Base-by-base conservation (phyloP, 2,888 invertebrate genomes). In the Polymixis lichenea region DNA sequence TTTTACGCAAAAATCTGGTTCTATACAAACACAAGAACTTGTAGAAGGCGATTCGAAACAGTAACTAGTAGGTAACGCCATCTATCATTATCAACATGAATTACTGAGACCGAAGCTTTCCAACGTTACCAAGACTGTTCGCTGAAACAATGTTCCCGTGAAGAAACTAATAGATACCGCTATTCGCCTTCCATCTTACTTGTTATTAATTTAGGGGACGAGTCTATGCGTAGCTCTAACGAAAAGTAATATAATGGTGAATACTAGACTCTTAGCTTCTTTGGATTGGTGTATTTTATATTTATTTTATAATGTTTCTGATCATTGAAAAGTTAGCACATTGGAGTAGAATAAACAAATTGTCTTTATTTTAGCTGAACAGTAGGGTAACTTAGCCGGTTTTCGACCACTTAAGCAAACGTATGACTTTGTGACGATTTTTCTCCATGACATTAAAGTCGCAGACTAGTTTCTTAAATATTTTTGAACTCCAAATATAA, bases 51-150 rank as follows among this genome's bases (percentile, higher is more conserved):
- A 60, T 61, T 43, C 19, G 15, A 32, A 55, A 19, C 28, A 46
- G n/a, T n/a, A 38, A 73, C 68, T 8, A 32, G 25, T 78, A 15
- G 5, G 22, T 32, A 67, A 13, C 86, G 86, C 86, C 84, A 84
- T 78, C 84, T 84, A 73, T 77, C 64, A 72, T 66, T 22, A 22
- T 11, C 25, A 66, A 58, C 38, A 32, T 19, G 53, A 66, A 83
- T 25, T 56, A 73, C 46, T 56, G 19, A 32, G 72, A 2, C 25
- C 7, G 28, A 19, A 58, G 49, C 15, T 43, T 83, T 68, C 38
- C 28, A 19, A 17, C 38, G 1, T 17, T 56, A n/a, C 15, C 28
- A 9, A 22, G 1, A 22, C n/a, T 28, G 22, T 22, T 25, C 15
- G 17, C 17, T 66, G 22, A 61, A 32, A 68, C 28, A 78, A 55